These are phyloP conservation scores for Aplysina aerophoba DNA, from an alignment of 37 sponge, comb jelly and placozoan species.

Conservation along the genomic window DNA sequence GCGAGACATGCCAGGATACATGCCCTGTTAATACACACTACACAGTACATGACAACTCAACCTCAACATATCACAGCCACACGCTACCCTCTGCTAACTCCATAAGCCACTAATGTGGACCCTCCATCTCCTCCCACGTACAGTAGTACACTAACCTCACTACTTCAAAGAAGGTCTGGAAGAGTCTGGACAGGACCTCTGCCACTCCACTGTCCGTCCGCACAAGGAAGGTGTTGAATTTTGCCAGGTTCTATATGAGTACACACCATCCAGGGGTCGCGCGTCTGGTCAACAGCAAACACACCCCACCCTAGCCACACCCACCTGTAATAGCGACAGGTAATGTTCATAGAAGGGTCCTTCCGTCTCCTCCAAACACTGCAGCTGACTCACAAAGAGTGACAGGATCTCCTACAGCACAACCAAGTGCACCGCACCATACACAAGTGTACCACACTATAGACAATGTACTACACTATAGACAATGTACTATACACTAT, in stretches of 20 bases:
- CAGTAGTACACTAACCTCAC: slow-evolving; percentile 47
- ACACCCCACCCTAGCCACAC: neutral
- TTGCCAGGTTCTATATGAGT: slow-evolving; percentile 54
- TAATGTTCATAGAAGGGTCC: slow-evolving; percentile 52
- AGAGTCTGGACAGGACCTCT: slow-evolving; percentile 71
- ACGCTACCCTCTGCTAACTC: neutral
- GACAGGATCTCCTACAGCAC: slow-evolving; percentile 69
- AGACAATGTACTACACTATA: too few relatives aligned
- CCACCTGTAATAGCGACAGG: slow-evolving; percentile 75
- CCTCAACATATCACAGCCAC: neutral
- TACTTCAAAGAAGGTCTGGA: slow-evolving; percentile 73
- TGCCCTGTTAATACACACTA: too few relatives aligned
- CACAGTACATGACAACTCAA: neutral
- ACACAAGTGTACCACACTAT: too few relatives aligned
- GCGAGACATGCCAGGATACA: neutral
- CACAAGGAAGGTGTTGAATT: slow-evolving; percentile 68
- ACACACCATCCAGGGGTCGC: neutral
- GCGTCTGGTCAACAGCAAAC: too few relatives aligned
- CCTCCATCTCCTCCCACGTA: too few relatives aligned
- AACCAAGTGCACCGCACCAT: neutral
- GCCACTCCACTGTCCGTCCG: slow-evolving; percentile 60
- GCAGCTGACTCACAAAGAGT: slow-evolving; percentile 78
- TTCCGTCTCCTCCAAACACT: slow-evolving; percentile 66
- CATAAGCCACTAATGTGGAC: too few relatives aligned
- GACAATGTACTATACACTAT: too few relatives aligned